Conservation (phyloP, 2,888 invertebrate species). For the Amiota minor region DNA sequence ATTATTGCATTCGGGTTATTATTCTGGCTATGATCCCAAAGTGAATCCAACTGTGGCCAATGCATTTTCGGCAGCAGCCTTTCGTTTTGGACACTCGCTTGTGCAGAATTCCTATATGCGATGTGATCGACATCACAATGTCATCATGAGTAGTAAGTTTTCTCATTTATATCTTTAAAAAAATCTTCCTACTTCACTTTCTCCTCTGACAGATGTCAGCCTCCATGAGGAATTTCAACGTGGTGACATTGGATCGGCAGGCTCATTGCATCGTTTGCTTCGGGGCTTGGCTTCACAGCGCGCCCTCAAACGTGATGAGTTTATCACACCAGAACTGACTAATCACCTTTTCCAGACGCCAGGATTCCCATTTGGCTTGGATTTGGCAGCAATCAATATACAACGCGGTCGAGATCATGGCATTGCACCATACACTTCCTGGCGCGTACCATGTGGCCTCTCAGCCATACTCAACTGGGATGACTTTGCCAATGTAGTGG, state of each 20-base stretch:
- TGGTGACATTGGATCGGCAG: conserved; percentile 83
- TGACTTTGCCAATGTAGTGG: conserved; percentile 81
- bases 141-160: conserved; percentile 81
- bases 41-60: conserved; percentile 85
- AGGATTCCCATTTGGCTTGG: conserved; percentile 84
- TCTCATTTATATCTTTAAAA: background rate
- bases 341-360: conserved; percentile 87
- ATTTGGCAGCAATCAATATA: conserved; percentile 90
- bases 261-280: conserved; percentile 85
- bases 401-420: conserved; percentile 92
- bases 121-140: conserved; percentile 80
- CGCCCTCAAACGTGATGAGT: conserved; percentile 86
- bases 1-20: conserved; percentile 80
- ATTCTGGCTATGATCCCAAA: conserved; percentile 80
- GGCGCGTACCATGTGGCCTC: conserved; percentile 86
- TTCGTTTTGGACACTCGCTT: conserved; percentile 89
- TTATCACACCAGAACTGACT: conserved; percentile 85
- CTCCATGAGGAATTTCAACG: conserved; percentile 85
- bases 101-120: conserved; percentile 86
- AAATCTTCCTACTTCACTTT: background rate
- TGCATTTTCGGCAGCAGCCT: conserved; percentile 87
- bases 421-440: conserved; percentile 84
- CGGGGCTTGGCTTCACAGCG: conserved; percentile 85
- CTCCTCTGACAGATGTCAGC: conserved; percentile 79
- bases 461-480: conserved; percentile 80